Percentiles rank a stretch among this genome's conserved stretches.
phyloP scores from a whole-genome alignment of 2,888 invertebrate species.

The Drosophila vallismaia region DNA sequence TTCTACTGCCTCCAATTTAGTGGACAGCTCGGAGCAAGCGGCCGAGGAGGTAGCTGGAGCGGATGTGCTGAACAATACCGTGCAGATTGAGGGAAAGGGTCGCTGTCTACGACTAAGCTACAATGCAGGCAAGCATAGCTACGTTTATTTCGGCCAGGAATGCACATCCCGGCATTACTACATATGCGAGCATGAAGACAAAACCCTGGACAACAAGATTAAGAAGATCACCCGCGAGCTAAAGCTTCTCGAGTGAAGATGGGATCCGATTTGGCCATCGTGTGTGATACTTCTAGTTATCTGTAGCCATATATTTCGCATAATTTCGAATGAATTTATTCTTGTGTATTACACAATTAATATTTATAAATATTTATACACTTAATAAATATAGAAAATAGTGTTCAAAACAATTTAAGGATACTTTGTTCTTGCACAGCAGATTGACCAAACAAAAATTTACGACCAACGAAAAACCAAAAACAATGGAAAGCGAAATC shows the following conservation, averaged over 20 bases:
- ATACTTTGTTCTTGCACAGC: conserved; percentile 62
- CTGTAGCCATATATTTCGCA: conserved; percentile 47
- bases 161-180: conserved; percentile 88
- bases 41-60: conserved; percentile 51
- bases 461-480: conserved; percentile 12
- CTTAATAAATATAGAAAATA: conserved; percentile 65
- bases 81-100: conserved; percentile 87
- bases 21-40: conserved; percentile 65
- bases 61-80: conserved; percentile 83
- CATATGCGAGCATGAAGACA: conserved; percentile 89
- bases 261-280: conserved; percentile 4
- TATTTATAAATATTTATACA: conserved; percentile 64
- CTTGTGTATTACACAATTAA: conserved; percentile 55
- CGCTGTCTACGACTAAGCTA: conserved; percentile 89
- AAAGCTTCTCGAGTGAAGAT: conserved; percentile 61
- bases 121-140: conserved; percentile 86
- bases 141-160: conserved; percentile 89
- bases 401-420: conserved; percentile 52
- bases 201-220: conserved; percentile 87
- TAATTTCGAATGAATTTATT: conserved; percentile 68
- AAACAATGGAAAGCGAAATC: conserved; percentile 12
- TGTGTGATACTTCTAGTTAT: conserved; percentile 35
- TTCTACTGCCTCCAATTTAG: conserved; percentile 64
- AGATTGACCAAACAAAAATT: conserved; percentile 30
- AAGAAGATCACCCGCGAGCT: conserved; percentile 84